Evolutionary conservation across 2,888 invertebrate species (phyloP), one percentile per base, ranked within the genome.

Genomic region (Thecophora atra): DNA sequence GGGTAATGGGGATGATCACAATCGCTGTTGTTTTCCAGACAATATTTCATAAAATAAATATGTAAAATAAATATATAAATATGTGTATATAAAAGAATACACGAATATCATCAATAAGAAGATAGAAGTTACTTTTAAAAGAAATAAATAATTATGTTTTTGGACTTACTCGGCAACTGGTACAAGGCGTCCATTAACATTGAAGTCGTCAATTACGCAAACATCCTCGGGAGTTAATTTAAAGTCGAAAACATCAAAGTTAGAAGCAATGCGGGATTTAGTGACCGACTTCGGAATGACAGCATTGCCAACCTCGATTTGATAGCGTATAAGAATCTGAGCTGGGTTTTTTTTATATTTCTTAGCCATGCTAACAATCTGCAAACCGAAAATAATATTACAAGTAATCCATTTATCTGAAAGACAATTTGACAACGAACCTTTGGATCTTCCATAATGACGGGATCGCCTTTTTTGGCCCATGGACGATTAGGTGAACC

Each of bases 401-500:
- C 6, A 21, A 21, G 19, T 56, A n/a, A n/a, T n/a, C n/a, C n/a
- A n/a, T n/a, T n/a, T n/a, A n/a, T n/a, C 1, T 17, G 17, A 51
- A 51, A n/a, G 5, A 5, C 51, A 5, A 51, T 17, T n/a, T 17
- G n/a, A 11, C 15, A 65, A 13, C 88, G 86, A 58, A 95, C 84
- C 82, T 91, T 92, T 24, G 91, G 88, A 81, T 95, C 94, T 0
- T 94, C 91, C 81, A 95, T 82, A 6, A 95, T 86, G 72, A 89
- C 89, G 0, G 92, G 91, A 73, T 94, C 93, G 0, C 87, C 92
- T 0, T 93, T 91, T 82, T 92, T 90, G 2, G 92, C 92, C 91
- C 93, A 94, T n/a, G 94, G 94, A 73, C 94, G 89, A 82, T 94
- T 94, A 0, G 94, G 94, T 0, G 93, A 93, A 5, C 95, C 95